Percentiles rank a stretch among this genome's conserved stretches.
These are phyloP conservation scores for Luscinia luscinia DNA, from an alignment of 2,797 vertebrate species.

Conservation along the genomic window DNA sequence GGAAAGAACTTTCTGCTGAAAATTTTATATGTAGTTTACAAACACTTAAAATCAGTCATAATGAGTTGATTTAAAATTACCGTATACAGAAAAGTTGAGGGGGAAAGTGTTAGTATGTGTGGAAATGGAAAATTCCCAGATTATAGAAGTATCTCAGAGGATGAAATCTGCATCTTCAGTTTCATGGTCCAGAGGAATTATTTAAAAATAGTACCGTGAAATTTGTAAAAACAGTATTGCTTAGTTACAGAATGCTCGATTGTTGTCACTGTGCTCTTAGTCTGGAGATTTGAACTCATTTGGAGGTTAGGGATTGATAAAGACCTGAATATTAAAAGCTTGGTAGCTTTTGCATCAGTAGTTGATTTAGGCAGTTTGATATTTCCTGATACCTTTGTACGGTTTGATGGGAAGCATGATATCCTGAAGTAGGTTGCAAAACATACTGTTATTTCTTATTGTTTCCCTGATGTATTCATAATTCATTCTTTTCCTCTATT, in stretches of 20 bases:
- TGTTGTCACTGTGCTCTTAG: conserved; percentile 16
- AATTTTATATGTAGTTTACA: not conserved
- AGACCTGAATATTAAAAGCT: not conserved
- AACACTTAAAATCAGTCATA: not conserved
- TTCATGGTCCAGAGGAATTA: not conserved
- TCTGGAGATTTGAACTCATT: conserved; percentile 43
- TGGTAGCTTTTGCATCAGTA: not conserved
- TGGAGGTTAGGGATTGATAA: conserved; percentile 22
- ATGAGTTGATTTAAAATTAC: not conserved
- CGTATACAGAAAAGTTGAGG: not conserved
- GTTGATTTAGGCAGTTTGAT: not conserved
- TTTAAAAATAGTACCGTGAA: not conserved
- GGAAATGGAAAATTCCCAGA: not conserved
- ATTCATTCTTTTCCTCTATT: not conserved
- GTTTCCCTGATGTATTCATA: not conserved
- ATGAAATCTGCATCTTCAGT: not conserved
- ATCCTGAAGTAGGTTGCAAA: not conserved
- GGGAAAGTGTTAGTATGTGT: not conserved
- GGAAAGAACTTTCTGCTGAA: not conserved
- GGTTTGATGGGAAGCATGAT: not conserved
- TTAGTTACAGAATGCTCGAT: not conserved
- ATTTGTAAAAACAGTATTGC: not conserved
- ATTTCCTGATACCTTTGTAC: not conserved
- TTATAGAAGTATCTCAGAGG: not conserved
- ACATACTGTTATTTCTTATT: not conserved